Evolutionary conservation across 2,888 invertebrate species (phyloP).

Genomic region (Lumbricus terrestris): DNA sequence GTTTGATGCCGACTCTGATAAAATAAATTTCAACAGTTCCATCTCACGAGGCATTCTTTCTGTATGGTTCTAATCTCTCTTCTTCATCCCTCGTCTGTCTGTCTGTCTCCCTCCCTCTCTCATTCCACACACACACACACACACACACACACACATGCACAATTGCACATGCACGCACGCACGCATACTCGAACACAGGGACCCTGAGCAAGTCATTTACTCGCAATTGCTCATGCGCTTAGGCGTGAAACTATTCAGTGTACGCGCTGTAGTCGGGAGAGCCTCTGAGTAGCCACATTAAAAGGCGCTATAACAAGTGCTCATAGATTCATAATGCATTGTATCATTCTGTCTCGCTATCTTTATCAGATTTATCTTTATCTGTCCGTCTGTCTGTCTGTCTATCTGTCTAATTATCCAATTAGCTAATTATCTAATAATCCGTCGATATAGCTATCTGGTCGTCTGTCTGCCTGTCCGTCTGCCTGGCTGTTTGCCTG

Average conservation of each 20-base stretch:
- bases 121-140: too few relatives aligned
- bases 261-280: too few relatives aligned
- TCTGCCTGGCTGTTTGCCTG: constrained; percentile 11
- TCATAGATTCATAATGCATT: neutral
- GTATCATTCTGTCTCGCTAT: neutral
- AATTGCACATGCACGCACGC: too few relatives aligned
- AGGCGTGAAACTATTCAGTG: too few relatives aligned
- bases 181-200: too few relatives aligned
- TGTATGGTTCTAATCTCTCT: constrained; percentile 12
- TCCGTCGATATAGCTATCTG: constrained; percentile 21
- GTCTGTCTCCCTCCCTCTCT: constrained; percentile 24
- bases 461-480: too few relatives aligned
- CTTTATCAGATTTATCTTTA: constrained; percentile 21
- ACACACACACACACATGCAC: too few relatives aligned
- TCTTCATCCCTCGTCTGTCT: constrained; percentile 27
- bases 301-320: too few relatives aligned
- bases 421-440: constrained; percentile 10
- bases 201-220: too few relatives aligned
- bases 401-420: neutral
- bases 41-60: neutral
- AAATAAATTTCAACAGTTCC: neutral
- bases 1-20: neutral
- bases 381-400: constrained; percentile 12
- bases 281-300: too few relatives aligned
- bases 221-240: too few relatives aligned